A percentile compares a stretch with the other conserved stretches of the same genome.
Evolutionary conservation across 2,888 invertebrate genomes (phyloP).

Genomic region (Drosophila sordidula): DNA sequence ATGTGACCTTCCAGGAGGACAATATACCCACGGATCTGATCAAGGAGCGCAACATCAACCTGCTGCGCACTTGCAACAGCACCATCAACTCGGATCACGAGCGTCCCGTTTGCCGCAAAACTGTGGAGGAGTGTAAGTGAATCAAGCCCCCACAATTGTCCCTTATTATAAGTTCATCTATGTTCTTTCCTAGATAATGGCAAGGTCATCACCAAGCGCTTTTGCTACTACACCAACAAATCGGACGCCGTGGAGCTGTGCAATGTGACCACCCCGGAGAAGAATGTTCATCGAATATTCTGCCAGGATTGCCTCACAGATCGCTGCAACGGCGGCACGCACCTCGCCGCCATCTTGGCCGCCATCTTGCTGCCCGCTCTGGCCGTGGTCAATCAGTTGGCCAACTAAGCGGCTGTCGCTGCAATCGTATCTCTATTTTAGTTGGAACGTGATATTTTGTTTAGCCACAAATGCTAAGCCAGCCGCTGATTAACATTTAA

Average conservation of each 20-base stretch:
- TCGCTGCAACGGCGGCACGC: slow-evolving; percentile 76
- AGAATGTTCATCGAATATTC: slow-evolving; percentile 77
- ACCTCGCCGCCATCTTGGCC: slow-evolving; percentile 48
- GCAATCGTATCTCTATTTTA: slow-evolving; percentile 54
- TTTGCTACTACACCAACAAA: slow-evolving; percentile 84
- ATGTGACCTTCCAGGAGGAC: slow-evolving; percentile 78
- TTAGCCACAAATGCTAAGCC: slow-evolving; percentile 52
- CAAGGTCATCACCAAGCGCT: slow-evolving; percentile 80
- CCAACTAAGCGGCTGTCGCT: slow-evolving; percentile 44
- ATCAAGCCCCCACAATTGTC: background rate
- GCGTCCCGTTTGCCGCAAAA: slow-evolving; percentile 83
- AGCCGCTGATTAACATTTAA: slow-evolving; percentile 59
- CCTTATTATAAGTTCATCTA: background rate
- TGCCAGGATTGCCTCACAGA: slow-evolving; percentile 82
- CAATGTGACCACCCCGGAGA: slow-evolving; percentile 76
- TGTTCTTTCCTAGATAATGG: slow-evolving; percentile 73
- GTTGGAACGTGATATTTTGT: slow-evolving; percentile 78
- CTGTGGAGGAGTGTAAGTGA: slow-evolving; percentile 81
- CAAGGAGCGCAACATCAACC: slow-evolving; percentile 79
- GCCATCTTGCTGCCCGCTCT: slow-evolving; percentile 57
- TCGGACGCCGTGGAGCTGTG: slow-evolving; percentile 81
- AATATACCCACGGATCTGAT: slow-evolving; percentile 75
- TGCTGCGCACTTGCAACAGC: slow-evolving; percentile 78
- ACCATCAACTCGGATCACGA: slow-evolving; percentile 83
- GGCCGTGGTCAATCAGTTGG: slow-evolving; percentile 51